Evolutionary conservation across 2,797 vertebrate genomes (phyloP).

Genomic region (Phalloptychus januarius): DNA sequence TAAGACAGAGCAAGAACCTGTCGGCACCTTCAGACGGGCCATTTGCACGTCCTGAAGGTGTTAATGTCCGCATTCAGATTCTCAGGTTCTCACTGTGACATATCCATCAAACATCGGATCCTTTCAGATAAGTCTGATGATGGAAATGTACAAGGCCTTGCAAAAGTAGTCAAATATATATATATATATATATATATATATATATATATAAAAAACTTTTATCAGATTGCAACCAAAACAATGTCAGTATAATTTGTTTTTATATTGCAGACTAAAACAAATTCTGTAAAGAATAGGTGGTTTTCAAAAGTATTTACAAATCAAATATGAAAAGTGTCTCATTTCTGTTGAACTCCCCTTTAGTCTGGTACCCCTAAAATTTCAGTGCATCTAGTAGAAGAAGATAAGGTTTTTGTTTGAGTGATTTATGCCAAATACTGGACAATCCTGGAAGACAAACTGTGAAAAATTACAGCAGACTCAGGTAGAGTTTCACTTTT

Average conservation of each 20-base stretch:
- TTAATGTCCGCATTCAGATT: conserved; percentile 42
- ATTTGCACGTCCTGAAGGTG: conserved; percentile 47
- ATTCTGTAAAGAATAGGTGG: neutral
- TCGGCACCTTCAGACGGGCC: conserved; percentile 45
- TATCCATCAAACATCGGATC: conserved; percentile 29
- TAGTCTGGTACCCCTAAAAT: neutral
- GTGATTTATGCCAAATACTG: no score
- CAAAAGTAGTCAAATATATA: no score
- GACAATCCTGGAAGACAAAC: neutral
- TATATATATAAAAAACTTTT: neutral
- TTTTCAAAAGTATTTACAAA: neutral
- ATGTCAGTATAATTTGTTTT: neutral
- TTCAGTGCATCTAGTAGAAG: neutral
- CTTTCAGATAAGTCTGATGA: conserved; percentile 28
- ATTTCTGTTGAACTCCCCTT: neutral
- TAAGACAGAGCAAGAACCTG: conserved; percentile 55
- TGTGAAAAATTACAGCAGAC: neutral
- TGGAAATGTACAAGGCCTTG: conserved; percentile 7
- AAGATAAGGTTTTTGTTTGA: neutral
- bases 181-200: no score
- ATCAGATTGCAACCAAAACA: neutral
- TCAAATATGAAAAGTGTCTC: neutral
- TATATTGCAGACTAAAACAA: neutral
- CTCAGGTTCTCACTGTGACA: conserved; percentile 44
- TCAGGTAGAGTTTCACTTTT: neutral